Base-by-base conservation (phyloP, 2,113 vertebrate species). In the Rousettus leschenaultii region DNA sequence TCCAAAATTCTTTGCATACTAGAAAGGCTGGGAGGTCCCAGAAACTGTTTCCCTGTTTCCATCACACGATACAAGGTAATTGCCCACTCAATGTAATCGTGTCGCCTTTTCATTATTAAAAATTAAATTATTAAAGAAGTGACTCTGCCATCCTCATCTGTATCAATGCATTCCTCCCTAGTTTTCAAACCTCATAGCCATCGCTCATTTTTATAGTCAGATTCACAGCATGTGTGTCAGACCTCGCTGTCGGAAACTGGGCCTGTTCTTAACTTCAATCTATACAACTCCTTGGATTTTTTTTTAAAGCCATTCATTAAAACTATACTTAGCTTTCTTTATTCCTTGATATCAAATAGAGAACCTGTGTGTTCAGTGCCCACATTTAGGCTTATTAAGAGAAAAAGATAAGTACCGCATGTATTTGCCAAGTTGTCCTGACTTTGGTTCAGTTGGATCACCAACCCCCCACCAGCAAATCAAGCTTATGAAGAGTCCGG, bases 401-500 rank as follows among this genome's bases (percentile, higher is more conserved):
- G 15, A 5, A n/a, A 63, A 59, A 68, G 48, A 33, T 53, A 26
- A 43, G 33, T 2, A 21, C 86, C 35, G 19, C 61, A 51, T 51
- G 28, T 38, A 33, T 61, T 90, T 94, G 75, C 40, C 53, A 91
- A 95, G 26, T 14, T 83, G 6, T 94, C 91, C 85, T 2, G 0
- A 85, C 75, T 96, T 90, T 61, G 68, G 74, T 95, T 73, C 82
- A 95, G 59, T 70, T 97, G 93, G 59, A 96, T 21, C 38, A 94
- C 68, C 35, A 63, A 55, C 2, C 4, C 87, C 97, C 86, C 85
- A 71, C 97, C 98, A 98, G 97, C 92, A 90, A 96, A 98, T 87
- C 70, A 82, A 92, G 94, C 89, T 97, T 95, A 96, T 18, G 90
- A 97, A 73, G 61, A 93, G 57, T 21, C 51, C 43, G 77, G 59